Base-by-base conservation (phyloP, 2,888 invertebrate species). In the Epirrhoe tristata region DNA sequence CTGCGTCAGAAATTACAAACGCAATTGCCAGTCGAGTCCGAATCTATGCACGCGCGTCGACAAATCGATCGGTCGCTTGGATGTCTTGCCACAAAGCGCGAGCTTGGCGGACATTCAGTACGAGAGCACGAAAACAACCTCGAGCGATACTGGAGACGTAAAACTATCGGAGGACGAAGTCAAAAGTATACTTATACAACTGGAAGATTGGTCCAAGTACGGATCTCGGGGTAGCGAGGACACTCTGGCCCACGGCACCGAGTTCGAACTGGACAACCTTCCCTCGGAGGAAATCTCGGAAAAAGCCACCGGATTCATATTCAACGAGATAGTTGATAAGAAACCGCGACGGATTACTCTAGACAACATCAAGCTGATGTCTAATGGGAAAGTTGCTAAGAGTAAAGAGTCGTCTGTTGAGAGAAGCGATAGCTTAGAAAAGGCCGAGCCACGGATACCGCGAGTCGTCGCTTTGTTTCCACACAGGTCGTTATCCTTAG, bases 301-400 rank as follows among this genome's bases (percentile, higher is more conserved):
- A 31, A 60, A 61, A 5, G 63, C 60, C 4, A 60, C 24, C n/a
- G 63, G 63, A n/a, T 14, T 89, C 68, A 81, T 94, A 5, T 93
- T 94, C 74, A 93, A 90, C 74, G 95, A 95, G 82, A 93, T 94
- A 51, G 80, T 93, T 8, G 87, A 93, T 55, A 88, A 88, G 62
- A 94, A 93, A 74, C 92, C 94, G 14, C 92, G 90, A 71, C 87
- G 87, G 65, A 93, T 95, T 50, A 93, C 91, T 0, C 79, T 93
- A 4, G 93, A 93, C 50, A 92, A 89, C 70, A 93, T 93, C 48
- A 86, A 77, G 70, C 66, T 91, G 46, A 90, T 84, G 71, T 87
- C 87, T 6, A 86, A 10, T 39, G 58, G 39, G 16, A 59, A 83
- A 64, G 86, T 86, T 1, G 83, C 84, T 14, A 70, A 69, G 55